Evolutionary conservation across 1,140 invertebrate genomes (phyloP).

Genomic region (Cylas formicarius): DNA sequence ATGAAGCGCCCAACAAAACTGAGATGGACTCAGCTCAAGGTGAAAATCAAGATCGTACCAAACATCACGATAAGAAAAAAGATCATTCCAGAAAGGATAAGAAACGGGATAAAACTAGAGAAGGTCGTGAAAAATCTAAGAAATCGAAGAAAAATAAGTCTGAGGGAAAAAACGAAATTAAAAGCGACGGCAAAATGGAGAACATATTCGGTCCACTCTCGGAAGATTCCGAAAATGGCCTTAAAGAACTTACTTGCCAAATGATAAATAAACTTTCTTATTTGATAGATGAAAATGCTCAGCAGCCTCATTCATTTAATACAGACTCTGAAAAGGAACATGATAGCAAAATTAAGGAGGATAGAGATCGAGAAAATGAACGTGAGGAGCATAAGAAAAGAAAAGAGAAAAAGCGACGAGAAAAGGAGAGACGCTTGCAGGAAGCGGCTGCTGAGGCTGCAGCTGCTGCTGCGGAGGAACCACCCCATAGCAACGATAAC

Average conservation of each 20-base stretch:
- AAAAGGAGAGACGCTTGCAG: conserved; percentile 43
- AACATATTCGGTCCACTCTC: conserved; percentile 81
- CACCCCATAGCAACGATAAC: conserved; percentile 59
- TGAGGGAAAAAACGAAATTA: conserved; percentile 39
- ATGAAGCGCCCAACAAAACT: conserved; percentile 47
- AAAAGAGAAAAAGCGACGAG: conserved; percentile 66
- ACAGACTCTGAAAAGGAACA: conserved; percentile 32
- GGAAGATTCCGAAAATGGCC: conserved; percentile 51
- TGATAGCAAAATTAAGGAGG: conserved; percentile 33
- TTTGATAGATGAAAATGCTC: conserved; percentile 24
- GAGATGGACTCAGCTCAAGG: conserved; percentile 34
- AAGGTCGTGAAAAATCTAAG: conserved; percentile 56
- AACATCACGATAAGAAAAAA: conserved; percentile 52
- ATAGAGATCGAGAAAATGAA: conserved; percentile 34
- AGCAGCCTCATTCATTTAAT: conserved; percentile 10
- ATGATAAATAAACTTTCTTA: conserved; percentile 18
- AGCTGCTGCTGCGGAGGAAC: conserved; percentile 33
- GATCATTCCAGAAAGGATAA: conserved; percentile 65
- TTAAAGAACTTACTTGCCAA: conserved; percentile 15
- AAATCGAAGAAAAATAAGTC: conserved; percentile 50
- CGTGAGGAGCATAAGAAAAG: conserved; percentile 50
- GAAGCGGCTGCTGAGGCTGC: conserved; percentile 32
- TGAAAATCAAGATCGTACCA: conserved; percentile 40
- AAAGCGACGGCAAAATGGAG: conserved; percentile 71
- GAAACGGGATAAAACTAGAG: conserved; percentile 58